Evolutionary conservation across 2,797 vertebrate genomes (phyloP).

Genomic region (Netta rufina): DNA sequence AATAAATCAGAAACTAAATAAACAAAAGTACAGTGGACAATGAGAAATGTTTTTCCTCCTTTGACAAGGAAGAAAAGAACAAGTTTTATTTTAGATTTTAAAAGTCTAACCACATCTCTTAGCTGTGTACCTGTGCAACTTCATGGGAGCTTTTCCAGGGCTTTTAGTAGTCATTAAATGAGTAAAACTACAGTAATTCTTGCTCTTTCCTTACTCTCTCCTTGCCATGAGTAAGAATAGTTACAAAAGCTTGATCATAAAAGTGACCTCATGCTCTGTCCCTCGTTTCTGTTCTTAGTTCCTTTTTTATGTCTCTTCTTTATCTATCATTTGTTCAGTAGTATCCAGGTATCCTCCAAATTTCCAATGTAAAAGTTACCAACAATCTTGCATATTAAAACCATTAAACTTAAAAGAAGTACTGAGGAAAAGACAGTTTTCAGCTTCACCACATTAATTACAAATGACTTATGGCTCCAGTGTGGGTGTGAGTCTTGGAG

Average conservation of each 20-base stretch:
- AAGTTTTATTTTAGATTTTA: neutral
- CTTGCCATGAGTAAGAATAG: neutral
- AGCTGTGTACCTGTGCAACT: neutral
- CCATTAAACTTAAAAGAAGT: neutral
- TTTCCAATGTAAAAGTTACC: neutral
- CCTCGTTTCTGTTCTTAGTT: neutral
- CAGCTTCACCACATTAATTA: neutral
- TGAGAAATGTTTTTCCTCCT: neutral
- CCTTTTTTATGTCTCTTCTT: neutral
- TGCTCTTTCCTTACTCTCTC: neutral
- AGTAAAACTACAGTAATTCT: neutral
- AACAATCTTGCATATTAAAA: neutral
- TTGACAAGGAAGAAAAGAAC: neutral
- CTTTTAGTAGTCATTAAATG: neutral
- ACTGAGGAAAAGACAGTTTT: neutral
- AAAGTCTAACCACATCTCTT: neutral
- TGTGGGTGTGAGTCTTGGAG: neutral
- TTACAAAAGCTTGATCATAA: neutral
- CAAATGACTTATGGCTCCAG: neutral
- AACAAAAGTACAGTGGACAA: neutral
- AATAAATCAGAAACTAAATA: neutral
- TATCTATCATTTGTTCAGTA: neutral
- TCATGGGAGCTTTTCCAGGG: neutral
- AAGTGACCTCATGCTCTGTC: accelerated
- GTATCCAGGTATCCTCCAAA: neutral